These are phyloP conservation scores for Philaethria dido DNA, from an alignment of 2,888 invertebrate genomes.

Conservation along the genomic window DNA sequence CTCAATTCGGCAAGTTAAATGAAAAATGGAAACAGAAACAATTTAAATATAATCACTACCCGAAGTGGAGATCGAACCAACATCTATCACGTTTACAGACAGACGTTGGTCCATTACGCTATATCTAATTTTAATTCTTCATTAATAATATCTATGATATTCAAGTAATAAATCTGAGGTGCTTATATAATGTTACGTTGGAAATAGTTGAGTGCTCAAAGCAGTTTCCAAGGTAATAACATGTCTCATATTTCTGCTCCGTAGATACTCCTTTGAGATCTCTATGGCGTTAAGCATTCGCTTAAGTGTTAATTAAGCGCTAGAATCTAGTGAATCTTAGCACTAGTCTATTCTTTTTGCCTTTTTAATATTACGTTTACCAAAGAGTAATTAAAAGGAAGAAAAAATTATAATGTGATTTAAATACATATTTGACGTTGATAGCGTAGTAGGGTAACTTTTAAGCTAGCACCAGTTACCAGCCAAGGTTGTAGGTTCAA, in stretches of 20 bases:
- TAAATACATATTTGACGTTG: neutral
- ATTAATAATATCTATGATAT: neutral
- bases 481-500: too few relatives aligned
- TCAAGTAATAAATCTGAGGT: neutral
- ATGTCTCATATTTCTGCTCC: slow-evolving; percentile 40
- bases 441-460: neutral
- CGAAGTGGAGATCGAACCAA: too few relatives aligned
- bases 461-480: neutral
- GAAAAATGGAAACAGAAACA: too few relatives aligned
- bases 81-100: too few relatives aligned
- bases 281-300: slow-evolving; percentile 36
- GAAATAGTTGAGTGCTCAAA: slow-evolving; percentile 6
- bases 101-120: too few relatives aligned
- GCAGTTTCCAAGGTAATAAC: slow-evolving; percentile 19
- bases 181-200: slow-evolving; percentile 1
- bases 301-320: slow-evolving; percentile 43
- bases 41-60: too few relatives aligned
- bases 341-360: slow-evolving; percentile 33
- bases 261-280: slow-evolving; percentile 40
- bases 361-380: slow-evolving; percentile 4
- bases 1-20: too few relatives aligned
- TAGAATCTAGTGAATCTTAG: slow-evolving; percentile 37
- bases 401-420: neutral
- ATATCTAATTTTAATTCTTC: neutral
- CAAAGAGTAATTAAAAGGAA: neutral